Percentiles rank a stretch among this genome's conserved stretches.
Evolutionary conservation across 2,888 invertebrate genomes (phyloP).

Genomic region (Tinea trinotella): DNA sequence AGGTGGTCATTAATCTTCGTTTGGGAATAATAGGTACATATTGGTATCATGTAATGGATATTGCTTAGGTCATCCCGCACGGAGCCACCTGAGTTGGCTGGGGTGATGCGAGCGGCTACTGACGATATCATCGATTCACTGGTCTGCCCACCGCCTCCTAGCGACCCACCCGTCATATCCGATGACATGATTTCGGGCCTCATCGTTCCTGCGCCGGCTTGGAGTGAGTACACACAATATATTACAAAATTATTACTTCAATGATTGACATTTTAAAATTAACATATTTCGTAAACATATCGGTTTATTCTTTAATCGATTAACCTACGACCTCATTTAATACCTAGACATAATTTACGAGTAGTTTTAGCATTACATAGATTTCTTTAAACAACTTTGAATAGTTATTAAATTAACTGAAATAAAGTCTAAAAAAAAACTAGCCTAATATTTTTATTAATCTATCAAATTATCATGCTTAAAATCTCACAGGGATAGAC

Average conservation of each 20-base stretch:
- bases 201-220: constrained; percentile 96
- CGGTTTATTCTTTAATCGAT: too few relatives aligned
- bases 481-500: too few relatives aligned
- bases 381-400: too few relatives aligned
- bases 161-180: constrained; percentile 92
- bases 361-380: too few relatives aligned
- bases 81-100: constrained; percentile 83
- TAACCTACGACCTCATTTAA: too few relatives aligned
- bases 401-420: too few relatives aligned
- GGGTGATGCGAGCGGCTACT: constrained; percentile 87
- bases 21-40: not conserved
- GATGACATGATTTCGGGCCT: constrained; percentile 97
- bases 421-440: too few relatives aligned
- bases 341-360: too few relatives aligned
- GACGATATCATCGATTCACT: constrained; percentile 96
- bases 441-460: too few relatives aligned
- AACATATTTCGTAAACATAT: too few relatives aligned
- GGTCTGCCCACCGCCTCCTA: constrained; percentile 96
- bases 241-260: not conserved
- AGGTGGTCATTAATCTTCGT: not conserved
- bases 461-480: too few relatives aligned
- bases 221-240: constrained; percentile 78
- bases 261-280: too few relatives aligned
- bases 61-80: constrained; percentile 80
- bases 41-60: constrained; percentile 17